A percentile compares a stretch with the other conserved stretches of the same genome.
Evolutionary conservation across 2,888 invertebrate species (phyloP).

Genomic region (Deroplatys truncata): DNA sequence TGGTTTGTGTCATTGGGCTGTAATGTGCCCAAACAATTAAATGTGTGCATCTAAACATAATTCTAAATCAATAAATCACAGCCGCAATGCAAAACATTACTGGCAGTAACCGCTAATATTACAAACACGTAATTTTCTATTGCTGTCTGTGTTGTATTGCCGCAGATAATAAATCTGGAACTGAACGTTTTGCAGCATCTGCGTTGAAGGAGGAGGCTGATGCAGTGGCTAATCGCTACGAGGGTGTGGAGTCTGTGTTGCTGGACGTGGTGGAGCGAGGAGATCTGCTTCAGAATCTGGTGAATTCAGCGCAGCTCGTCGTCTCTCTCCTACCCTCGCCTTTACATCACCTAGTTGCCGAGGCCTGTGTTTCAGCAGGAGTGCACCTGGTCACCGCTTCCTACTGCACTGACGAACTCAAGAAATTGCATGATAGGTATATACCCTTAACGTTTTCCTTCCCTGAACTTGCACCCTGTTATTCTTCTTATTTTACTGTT

Average conservation of each 20-base stretch:
- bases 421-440: constrained; percentile 70
- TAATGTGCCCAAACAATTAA: too few relatives aligned
- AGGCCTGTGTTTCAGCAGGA: constrained; percentile 77
- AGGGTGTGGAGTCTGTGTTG: constrained; percentile 74
- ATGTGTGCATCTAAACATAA: too few relatives aligned
- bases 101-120: too few relatives aligned
- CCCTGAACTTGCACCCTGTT: not conserved
- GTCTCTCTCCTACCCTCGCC: constrained; percentile 88
- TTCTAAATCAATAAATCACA: too few relatives aligned
- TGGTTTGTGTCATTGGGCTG: too few relatives aligned
- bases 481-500: too few relatives aligned
- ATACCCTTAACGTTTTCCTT: constrained; percentile 33
- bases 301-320: constrained; percentile 70
- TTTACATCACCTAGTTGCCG: constrained; percentile 81
- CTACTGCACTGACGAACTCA: constrained; percentile 83
- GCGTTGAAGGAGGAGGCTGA: constrained; percentile 87
- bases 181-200: constrained; percentile 52
- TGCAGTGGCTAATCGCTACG: constrained; percentile 68
- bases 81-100: too few relatives aligned
- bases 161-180: too few relatives aligned
- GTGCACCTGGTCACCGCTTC: constrained; percentile 96
- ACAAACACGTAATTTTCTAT: too few relatives aligned
- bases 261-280: constrained; percentile 73
- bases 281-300: constrained; percentile 65
- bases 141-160: too few relatives aligned